Evolutionary conservation across 1,140 invertebrate species (phyloP).

Genomic region (Bombus fervidus): DNA sequence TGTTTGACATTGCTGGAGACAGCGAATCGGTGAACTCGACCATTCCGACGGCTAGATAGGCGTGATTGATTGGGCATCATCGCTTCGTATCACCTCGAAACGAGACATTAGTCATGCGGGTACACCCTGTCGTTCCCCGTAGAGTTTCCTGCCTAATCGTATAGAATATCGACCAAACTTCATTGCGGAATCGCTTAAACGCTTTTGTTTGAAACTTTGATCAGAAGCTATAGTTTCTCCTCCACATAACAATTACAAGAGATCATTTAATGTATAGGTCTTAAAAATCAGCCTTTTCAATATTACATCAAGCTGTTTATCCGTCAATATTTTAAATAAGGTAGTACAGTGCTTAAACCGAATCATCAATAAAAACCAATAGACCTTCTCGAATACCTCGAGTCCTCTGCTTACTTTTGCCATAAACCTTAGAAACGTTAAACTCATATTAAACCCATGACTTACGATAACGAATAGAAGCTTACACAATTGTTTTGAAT

Average conservation of each 20-base stretch:
- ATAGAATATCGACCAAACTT: slow-evolving; percentile 39
- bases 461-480: background rate
- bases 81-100: slow-evolving; percentile 55
- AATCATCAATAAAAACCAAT: no score
- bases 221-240: background rate
- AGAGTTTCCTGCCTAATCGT: slow-evolving; percentile 54
- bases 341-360: background rate
- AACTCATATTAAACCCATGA: no score
- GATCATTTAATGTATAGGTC: background rate
- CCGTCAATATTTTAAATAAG: background rate
- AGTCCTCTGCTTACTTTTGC: no score
- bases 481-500: background rate
- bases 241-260: background rate
- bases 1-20: slow-evolving; percentile 44
- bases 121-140: slow-evolving; percentile 43
- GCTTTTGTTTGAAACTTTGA: background rate
- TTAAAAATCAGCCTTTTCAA: background rate
- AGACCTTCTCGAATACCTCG: no score
- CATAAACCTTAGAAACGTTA: no score
- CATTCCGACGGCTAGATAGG: slow-evolving; percentile 48
- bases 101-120: slow-evolving; percentile 52
- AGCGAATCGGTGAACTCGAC: slow-evolving; percentile 46
- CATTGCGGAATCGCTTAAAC: slow-evolving; percentile 3
- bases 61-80: slow-evolving; percentile 55
- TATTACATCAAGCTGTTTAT: background rate